Percentiles rank a stretch among this genome's conserved stretches.
Evolutionary conservation across 1,140 invertebrate genomes (phyloP).

Genomic region (Cyrtorhinus lividipennis): DNA sequence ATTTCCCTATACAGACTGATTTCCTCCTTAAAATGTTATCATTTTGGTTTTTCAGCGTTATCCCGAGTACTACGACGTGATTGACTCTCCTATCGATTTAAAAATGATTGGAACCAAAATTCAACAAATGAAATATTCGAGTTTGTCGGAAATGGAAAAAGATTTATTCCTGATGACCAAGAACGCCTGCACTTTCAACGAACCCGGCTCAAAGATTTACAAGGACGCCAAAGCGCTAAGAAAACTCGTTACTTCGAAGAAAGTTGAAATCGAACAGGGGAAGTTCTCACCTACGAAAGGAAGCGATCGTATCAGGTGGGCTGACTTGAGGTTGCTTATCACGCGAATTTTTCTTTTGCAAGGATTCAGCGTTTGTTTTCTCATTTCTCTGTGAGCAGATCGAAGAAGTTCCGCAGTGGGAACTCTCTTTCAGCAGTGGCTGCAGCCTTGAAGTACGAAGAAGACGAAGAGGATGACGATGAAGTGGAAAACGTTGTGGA

Average conservation of each 20-base stretch:
- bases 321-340: no score
- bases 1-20: no score
- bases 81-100: slow-evolving; percentile 89
- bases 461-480: slow-evolving; percentile 40
- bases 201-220: slow-evolving; percentile 91
- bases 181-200: slow-evolving; percentile 94
- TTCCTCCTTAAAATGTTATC: no score
- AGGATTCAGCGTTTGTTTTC: no score
- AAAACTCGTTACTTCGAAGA: slow-evolving; percentile 51
- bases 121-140: slow-evolving; percentile 62
- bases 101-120: slow-evolving; percentile 85
- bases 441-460: slow-evolving; percentile 41
- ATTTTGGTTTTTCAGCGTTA: slow-evolving; percentile 57
- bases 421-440: slow-evolving; percentile 40
- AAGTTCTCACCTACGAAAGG: slow-evolving; percentile 33
- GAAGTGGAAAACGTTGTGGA: slow-evolving; percentile 47
- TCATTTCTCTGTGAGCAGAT: no score
- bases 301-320: slow-evolving; percentile 41
- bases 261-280: slow-evolving; percentile 48
- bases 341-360: neutral
- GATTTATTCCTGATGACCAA: slow-evolving; percentile 83
- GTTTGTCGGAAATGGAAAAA: slow-evolving; percentile 68
- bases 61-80: slow-evolving; percentile 93
- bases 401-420: slow-evolving; percentile 31
- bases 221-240: slow-evolving; percentile 85